Evolutionary conservation across 2,797 vertebrate species (phyloP).

Genomic region (Mus minutoides): DNA sequence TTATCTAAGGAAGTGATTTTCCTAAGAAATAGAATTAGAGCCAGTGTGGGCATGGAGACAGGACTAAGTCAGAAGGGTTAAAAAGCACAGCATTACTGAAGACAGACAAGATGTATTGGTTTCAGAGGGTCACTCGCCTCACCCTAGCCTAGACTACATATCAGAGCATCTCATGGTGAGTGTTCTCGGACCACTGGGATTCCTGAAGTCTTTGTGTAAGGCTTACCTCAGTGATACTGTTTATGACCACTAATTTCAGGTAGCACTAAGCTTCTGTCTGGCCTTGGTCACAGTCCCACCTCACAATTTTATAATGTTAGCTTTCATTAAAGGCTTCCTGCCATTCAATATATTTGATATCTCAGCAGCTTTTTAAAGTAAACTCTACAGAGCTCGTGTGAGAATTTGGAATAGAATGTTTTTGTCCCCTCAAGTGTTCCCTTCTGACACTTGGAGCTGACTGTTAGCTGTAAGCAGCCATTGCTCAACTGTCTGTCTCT

Average conservation of each 20-base stretch:
- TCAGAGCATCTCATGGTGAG: background rate
- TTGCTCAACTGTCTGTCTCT: background rate
- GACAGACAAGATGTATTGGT: background rate
- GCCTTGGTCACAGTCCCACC: background rate
- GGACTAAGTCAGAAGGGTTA: background rate
- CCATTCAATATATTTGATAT: background rate
- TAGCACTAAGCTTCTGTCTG: conserved; percentile 20
- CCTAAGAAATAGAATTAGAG: conserved; percentile 33
- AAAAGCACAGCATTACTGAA: background rate
- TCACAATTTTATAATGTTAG: conserved; percentile 4
- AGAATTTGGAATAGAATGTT: background rate
- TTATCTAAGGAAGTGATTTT: conserved; percentile 42
- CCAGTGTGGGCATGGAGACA: background rate
- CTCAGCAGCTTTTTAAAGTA: background rate
- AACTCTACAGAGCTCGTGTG: background rate
- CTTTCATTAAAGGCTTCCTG: background rate
- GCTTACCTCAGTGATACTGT: background rate
- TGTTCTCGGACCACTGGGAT: background rate
- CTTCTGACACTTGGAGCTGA: background rate
- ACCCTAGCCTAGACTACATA: background rate
- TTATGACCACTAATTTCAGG: conserved; percentile 4
- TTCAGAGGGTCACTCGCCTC: background rate
- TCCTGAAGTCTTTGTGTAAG: background rate
- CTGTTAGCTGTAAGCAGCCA: background rate
- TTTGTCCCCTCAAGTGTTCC: background rate